Conservation (phyloP, 2,113 vertebrate genomes). For the Thalassoma bifasciatum region DNA sequence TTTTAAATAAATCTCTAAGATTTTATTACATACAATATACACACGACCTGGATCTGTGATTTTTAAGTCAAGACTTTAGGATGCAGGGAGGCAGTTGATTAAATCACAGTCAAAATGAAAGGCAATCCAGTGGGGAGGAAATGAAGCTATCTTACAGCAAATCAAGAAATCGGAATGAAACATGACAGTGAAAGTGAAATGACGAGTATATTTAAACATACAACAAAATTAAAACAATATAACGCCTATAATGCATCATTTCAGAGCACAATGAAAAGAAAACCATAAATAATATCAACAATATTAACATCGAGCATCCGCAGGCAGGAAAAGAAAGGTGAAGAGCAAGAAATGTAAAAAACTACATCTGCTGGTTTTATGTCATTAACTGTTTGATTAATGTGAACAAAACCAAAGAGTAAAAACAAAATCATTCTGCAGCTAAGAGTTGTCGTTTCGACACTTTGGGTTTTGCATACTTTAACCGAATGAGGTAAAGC, state of each 20-base stretch:
- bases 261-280: constrained; percentile 67
- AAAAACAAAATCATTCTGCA: not conserved
- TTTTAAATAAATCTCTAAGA: constrained; percentile 74
- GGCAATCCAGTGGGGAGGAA: constrained; percentile 45
- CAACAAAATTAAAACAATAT: constrained; percentile 43
- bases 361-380: constrained; percentile 27
- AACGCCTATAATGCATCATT: constrained; percentile 49
- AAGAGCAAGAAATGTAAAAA: constrained; percentile 38
- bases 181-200: constrained; percentile 38
- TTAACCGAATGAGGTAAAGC: not conserved
- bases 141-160: constrained; percentile 48
- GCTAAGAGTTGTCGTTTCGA: too few species aligned
- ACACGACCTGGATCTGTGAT: constrained; percentile 61
- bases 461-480: too few species aligned
- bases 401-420: not conserved
- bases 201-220: constrained; percentile 21
- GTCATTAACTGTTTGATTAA: not conserved
- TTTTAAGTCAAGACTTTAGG: constrained; percentile 54
- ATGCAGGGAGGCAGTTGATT: constrained; percentile 35
- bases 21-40: constrained; percentile 78
- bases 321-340: not conserved
- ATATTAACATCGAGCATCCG: constrained; percentile 55
- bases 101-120: constrained; percentile 51
- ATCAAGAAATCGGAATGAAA: constrained; percentile 39
- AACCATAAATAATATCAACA: constrained; percentile 60